phyloP scores from a whole-genome alignment of 2,113 vertebrate species.

The Rhea pennata region DNA sequence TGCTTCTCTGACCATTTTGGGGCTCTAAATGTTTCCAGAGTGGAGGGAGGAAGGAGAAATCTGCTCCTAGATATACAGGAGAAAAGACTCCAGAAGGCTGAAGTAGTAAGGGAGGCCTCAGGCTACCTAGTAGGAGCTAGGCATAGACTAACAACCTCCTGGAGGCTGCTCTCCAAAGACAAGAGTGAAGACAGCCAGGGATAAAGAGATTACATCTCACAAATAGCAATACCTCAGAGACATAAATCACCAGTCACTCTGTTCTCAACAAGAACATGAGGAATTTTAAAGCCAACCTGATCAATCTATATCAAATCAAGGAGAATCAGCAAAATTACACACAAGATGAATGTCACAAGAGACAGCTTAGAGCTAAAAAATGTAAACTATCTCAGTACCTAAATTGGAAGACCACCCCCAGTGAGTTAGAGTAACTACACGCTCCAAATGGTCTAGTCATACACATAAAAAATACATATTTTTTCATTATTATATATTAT shows the following conservation, averaged over 20 bases:
- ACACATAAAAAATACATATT: neutral
- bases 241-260: neutral
- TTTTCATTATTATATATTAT: too few species aligned
- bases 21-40: neutral
- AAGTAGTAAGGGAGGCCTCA: neutral
- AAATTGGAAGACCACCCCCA: neutral
- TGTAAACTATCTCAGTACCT: accelerated
- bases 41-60: accelerated
- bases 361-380: neutral
- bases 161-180: neutral
- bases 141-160: neutral
- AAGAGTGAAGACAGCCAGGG: neutral
- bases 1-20: neutral
- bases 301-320: neutral
- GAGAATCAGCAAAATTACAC: neutral
- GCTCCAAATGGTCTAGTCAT: neutral
- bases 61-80: neutral
- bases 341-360: neutral
- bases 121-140: neutral
- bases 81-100: neutral
- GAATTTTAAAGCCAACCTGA: neutral
- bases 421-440: neutral
- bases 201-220: neutral
- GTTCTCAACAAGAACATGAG: neutral
- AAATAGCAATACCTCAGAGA: neutral